phyloP scores from a whole-genome alignment of 2,113 vertebrate genomes.

The Cygnus atratus region DNA sequence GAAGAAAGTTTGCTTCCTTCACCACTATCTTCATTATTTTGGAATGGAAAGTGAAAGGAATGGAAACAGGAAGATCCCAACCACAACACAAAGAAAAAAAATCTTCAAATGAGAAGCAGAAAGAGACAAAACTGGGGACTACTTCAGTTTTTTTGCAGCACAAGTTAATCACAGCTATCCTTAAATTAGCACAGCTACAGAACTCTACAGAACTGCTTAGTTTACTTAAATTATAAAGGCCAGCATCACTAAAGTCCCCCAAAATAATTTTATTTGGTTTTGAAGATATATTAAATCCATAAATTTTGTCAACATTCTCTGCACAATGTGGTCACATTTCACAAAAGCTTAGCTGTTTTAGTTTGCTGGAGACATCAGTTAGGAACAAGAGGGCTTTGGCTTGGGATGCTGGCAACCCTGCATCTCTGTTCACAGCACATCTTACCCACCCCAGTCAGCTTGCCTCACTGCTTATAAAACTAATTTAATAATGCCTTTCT shows the following conservation, averaged over 20 bases:
- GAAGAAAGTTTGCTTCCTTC: background rate
- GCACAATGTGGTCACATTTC: background rate
- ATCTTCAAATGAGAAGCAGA: slow-evolving; percentile 43
- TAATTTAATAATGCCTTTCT: no score
- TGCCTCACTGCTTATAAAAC: background rate
- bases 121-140: background rate
- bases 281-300: background rate
- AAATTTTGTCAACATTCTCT: background rate
- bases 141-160: background rate
- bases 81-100: background rate
- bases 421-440: background rate
- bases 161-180: slow-evolving; percentile 8
- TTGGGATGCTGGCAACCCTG: background rate
- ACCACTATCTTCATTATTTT: background rate
- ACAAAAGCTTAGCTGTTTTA: background rate
- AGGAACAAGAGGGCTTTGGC: background rate
- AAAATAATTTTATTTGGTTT: background rate
- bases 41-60: slow-evolving; percentile 10
- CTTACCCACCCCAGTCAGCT: background rate
- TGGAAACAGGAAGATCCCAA: slow-evolving; percentile 28
- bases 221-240: background rate
- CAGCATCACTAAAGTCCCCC: background rate
- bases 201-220: background rate
- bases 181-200: background rate
- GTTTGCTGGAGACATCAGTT: background rate